Conservation (phyloP, 1,140 invertebrate species). For the Sitodiplosis mosellana region DNA sequence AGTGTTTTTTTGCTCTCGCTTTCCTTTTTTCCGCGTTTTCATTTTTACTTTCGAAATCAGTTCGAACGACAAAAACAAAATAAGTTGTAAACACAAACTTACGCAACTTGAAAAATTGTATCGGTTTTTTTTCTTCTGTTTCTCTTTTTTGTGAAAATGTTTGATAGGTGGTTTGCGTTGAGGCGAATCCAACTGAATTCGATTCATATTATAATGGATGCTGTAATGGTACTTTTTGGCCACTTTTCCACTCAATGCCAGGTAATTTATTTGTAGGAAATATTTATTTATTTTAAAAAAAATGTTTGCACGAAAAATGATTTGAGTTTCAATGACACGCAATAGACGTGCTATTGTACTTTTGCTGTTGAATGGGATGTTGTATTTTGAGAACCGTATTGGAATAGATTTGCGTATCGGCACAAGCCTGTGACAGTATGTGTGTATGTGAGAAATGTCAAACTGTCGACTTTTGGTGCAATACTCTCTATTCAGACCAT, state of each 20-base stretch:
- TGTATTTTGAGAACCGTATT: neutral
- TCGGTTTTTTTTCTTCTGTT: neutral
- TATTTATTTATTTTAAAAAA: too few relatives aligned
- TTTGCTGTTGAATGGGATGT: neutral
- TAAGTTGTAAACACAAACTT: too few relatives aligned
- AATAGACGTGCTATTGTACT: neutral
- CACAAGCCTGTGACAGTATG: neutral
- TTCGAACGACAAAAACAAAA: too few relatives aligned
- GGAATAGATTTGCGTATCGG: neutral
- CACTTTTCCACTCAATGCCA: constrained; percentile 79
- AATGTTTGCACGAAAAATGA: too few relatives aligned
- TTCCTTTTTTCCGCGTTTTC: too few relatives aligned
- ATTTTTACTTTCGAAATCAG: too few relatives aligned
- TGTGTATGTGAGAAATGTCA: too few relatives aligned
- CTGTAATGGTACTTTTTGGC: constrained; percentile 84
- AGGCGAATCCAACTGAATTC: constrained; percentile 51
- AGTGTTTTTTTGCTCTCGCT: too few relatives aligned
- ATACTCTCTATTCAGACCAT: too few relatives aligned
- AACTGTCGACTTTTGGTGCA: too few relatives aligned
- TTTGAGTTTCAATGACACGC: too few relatives aligned
- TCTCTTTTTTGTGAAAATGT: constrained; percentile 5
- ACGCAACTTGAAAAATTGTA: neutral
- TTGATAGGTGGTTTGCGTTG: constrained; percentile 58
- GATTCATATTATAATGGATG: constrained; percentile 82
- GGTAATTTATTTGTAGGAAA: too few relatives aligned